Evolutionary conservation across 2,797 vertebrate genomes (phyloP), one percentile per base, ranked within the genome.

Genomic region (Telmatherina bonti): DNA sequence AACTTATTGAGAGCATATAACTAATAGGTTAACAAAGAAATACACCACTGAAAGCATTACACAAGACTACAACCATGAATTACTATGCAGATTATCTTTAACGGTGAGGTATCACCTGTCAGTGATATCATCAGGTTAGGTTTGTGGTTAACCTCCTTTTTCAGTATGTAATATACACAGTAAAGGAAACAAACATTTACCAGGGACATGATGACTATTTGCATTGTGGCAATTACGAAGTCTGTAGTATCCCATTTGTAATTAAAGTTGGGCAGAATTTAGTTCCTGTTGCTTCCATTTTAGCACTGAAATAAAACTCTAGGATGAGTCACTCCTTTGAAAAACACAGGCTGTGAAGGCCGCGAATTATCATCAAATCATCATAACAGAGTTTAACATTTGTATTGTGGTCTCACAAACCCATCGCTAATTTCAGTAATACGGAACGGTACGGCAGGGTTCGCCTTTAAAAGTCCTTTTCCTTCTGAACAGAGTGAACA

Each of bases 391-490:
- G 22, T 49, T 65, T 29, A 53, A 66, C 72, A 62, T 49, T 64
- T 62, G 47, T 6, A 36, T 38, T 33, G 72, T 22, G 11, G 13
- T 60, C 74, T 69, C 51, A 60, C 33, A 49, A 35, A 79, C n/a
- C 65, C 38, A 9, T 29, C 22, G 53, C 41, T 7, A 61, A n/a
- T 66, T 11, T 62, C 30, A 53, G 59, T 20, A 54, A 70, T 20
- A 63, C 33, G 66, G 35, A 70, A 57, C 52, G 31, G 47, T 59
- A 75, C 49, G 74, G 12, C 36, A 67, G 20, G 20, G 27, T 52
- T 57, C 27, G 35, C 3, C 67, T 65, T 73, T 60, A 30, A 74
- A 72, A 78, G 56, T n/a, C 0, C 20, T 57, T 62, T 70, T 30
- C 53, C 15, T 69, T 38, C 49, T 12, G 27, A 55, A 26, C 35